A percentile compares a stretch with the other conserved stretches of the same genome.
Conservation (phyloP, 2,113 vertebrate species). For the Narcine bancroftii region DNA sequence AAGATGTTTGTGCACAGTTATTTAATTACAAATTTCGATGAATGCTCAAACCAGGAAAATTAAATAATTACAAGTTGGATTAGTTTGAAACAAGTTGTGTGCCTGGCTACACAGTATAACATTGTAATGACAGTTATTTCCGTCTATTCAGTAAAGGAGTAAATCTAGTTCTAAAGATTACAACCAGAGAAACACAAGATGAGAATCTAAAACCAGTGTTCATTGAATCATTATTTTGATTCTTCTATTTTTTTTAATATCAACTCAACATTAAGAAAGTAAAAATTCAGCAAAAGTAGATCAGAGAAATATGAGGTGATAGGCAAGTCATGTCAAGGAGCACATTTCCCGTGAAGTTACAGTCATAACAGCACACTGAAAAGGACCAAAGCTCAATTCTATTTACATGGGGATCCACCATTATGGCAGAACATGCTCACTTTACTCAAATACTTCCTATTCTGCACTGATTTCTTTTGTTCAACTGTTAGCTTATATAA, state of each 20-base stretch:
- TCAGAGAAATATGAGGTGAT: neutral
- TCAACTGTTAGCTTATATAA: no score
- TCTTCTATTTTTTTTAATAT: neutral
- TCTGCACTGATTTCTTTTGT: neutral
- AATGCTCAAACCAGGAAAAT: constrained; percentile 80
- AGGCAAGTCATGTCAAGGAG: neutral
- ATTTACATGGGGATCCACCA: neutral
- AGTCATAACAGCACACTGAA: neutral
- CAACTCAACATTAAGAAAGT: neutral
- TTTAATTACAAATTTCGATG: constrained; percentile 80
- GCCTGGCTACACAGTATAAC: constrained; percentile 58
- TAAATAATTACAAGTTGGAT: constrained; percentile 82
- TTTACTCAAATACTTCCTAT: neutral
- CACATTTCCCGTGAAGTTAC: neutral
- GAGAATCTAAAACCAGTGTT: neutral
- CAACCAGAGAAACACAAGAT: neutral
- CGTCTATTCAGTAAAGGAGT: neutral
- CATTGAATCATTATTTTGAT: neutral
- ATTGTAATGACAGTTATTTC: neutral
- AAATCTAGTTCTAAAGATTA: neutral
- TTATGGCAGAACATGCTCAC: neutral
- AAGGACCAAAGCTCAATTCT: neutral
- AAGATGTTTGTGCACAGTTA: constrained; percentile 89
- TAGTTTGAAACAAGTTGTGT: constrained; percentile 63
- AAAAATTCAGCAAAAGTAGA: neutral